Conservation (phyloP, 2,888 invertebrate species). For the Odontocolon sp. region DNA sequence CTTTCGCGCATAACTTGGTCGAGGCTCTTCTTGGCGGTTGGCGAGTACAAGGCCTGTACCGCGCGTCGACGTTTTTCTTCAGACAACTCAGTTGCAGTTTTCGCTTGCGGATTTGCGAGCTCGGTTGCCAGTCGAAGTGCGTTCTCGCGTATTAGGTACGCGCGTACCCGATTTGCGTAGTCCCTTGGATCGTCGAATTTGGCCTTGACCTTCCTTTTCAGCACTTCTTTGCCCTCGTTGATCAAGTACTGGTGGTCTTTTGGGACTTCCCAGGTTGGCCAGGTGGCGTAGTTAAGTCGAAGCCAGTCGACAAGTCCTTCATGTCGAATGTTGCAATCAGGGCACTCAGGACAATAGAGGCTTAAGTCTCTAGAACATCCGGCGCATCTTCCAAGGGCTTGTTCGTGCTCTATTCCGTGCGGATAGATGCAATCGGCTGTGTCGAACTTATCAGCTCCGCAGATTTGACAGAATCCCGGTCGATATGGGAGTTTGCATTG, state of each 20-base stretch:
- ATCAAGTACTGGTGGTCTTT: slow-evolving; percentile 25
- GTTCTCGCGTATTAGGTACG: slow-evolving; percentile 37
- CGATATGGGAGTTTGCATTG: slow-evolving; percentile 22
- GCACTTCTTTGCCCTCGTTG: background rate
- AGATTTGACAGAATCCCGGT: slow-evolving; percentile 35
- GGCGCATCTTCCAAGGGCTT: slow-evolving; percentile 12
- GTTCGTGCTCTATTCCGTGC: slow-evolving; percentile 41
- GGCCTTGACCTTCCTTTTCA: slow-evolving; percentile 25
- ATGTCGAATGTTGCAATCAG: too few relatives aligned
- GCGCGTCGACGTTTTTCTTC: slow-evolving; percentile 11
- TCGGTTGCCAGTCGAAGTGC: background rate
- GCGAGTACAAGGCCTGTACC: background rate
- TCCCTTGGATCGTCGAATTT: slow-evolving; percentile 23
- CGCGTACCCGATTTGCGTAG: slow-evolving; percentile 4
- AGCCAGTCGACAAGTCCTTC: too few relatives aligned
- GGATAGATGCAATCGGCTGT: too few relatives aligned
- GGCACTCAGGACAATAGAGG: too few relatives aligned
- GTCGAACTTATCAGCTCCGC: too few relatives aligned
- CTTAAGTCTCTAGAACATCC: slow-evolving; percentile 32
- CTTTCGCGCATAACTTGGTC: background rate
- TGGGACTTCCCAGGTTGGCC: slow-evolving; percentile 19
- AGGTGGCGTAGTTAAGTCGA: too few relatives aligned
- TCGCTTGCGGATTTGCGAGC: background rate
- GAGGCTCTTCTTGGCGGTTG: background rate
- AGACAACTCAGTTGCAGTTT: background rate